A percentile compares a stretch with the other conserved stretches of the same genome.
These are phyloP conservation scores for Herpetotheres cachinnans DNA, from an alignment of 2,113 vertebrate genomes.

Conservation along the genomic window DNA sequence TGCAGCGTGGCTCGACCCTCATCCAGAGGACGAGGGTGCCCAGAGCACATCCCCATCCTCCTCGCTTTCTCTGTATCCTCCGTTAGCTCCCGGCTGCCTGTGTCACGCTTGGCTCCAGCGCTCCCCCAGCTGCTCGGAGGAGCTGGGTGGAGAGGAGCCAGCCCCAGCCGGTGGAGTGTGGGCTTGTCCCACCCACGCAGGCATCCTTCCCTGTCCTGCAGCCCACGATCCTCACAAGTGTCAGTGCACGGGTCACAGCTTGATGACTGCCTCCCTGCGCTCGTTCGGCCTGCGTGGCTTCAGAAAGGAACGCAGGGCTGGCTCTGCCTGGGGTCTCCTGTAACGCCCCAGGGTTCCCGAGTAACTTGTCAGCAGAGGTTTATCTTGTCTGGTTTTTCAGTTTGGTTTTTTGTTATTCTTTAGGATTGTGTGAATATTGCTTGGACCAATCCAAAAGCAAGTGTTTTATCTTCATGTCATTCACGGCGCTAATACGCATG, in stretches of 20 bases:
- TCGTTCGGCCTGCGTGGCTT: fast-evolving
- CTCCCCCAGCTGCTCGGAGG: not conserved
- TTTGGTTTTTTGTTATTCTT: not conserved
- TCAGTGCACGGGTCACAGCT: not conserved
- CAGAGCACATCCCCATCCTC: not conserved
- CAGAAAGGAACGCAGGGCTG: not conserved
- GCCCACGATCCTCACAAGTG: fast-evolving
- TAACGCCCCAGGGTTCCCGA: not conserved
- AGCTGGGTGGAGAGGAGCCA: not conserved
- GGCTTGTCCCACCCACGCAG: not conserved
- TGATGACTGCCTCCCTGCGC: not conserved
- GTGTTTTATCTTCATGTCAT: not conserved
- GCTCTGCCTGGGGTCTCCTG: not conserved
- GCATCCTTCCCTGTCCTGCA: not conserved
- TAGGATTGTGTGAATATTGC: not conserved
- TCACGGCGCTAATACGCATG: not conserved
- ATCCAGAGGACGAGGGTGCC: not conserved
- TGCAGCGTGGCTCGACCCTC: not conserved
- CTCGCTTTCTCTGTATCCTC: fast-evolving
- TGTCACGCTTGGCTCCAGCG: fast-evolving
- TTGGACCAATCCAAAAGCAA: not conserved
- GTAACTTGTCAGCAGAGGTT: not conserved
- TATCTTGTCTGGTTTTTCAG: not conserved
- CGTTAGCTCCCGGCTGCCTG: fast-evolving
- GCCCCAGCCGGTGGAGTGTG: not conserved